Conservation (phyloP, 1,140 invertebrate genomes). For the Drosophila truncata region DNA sequence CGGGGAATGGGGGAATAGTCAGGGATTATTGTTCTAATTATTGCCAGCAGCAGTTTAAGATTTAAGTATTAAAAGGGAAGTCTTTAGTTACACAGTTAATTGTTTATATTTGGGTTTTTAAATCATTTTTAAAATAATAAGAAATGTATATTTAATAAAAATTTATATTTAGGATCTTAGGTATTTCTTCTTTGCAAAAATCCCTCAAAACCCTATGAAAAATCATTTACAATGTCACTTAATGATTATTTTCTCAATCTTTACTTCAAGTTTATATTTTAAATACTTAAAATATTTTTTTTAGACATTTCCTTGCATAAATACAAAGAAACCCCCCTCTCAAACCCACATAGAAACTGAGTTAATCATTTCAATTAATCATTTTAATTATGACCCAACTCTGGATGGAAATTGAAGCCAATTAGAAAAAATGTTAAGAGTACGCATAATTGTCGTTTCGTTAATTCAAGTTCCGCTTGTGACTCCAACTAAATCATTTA, state of each 20-base stretch:
- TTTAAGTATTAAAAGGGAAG: background rate
- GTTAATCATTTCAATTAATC: background rate
- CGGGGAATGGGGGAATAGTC: background rate
- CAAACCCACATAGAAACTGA: background rate
- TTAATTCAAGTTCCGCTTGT: background rate
- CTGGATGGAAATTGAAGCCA: background rate
- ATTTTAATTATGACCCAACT: conserved; percentile 3
- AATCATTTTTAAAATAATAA: too few species aligned
- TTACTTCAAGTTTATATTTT: background rate
- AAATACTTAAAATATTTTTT: too few species aligned
- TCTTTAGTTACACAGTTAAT: background rate
- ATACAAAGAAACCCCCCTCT: background rate
- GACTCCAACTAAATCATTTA: background rate
- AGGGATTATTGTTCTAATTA: conserved; percentile 14
- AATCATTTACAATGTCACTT: background rate
- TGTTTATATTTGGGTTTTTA: too few species aligned
- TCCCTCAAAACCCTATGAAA: background rate
- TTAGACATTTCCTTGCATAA: background rate
- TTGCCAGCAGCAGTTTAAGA: background rate
- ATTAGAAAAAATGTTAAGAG: background rate
- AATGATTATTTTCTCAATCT: background rate
- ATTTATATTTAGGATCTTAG: too few species aligned
- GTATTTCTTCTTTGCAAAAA: too few species aligned
- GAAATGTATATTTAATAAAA: too few species aligned
- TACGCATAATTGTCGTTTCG: conserved; percentile 1